These are phyloP conservation scores for Phaetusa simplex DNA, from an alignment of 2,113 vertebrate species.

Conservation along the genomic window DNA sequence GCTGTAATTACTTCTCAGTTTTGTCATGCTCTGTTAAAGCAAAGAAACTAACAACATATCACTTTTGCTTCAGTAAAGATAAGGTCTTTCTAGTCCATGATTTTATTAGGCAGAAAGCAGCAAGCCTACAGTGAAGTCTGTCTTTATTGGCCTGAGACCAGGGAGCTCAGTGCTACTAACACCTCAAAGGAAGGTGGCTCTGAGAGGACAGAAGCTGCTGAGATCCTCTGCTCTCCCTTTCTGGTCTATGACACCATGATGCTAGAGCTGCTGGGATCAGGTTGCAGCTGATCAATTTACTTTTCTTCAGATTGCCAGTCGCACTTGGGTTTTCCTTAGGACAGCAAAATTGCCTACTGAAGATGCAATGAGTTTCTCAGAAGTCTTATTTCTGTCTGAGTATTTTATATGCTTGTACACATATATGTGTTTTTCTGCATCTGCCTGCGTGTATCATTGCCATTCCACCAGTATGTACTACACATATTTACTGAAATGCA, in stretches of 20 bases:
- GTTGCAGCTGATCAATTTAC: not conserved
- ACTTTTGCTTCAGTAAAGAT: not conserved
- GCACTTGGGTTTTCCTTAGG: not conserved
- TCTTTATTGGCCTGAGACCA: not conserved
- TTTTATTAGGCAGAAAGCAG: not conserved
- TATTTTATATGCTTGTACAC: not conserved
- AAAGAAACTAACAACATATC: not conserved
- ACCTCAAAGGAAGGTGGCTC: not conserved
- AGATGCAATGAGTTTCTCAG: not conserved
- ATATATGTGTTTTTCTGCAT: not conserved
- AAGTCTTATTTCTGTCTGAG: not conserved
- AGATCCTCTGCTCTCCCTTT: not conserved
- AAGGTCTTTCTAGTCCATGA: not conserved
- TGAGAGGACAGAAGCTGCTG: not conserved
- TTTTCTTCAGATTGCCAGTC: not conserved
- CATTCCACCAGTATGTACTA: not conserved
- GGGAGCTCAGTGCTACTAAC: not conserved
- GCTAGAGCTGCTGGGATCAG: not conserved
- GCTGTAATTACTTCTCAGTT: not conserved
- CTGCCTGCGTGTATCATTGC: not conserved
- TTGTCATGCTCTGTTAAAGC: not conserved
- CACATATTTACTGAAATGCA: not conserved
- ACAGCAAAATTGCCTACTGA: not conserved
- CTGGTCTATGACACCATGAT: not conserved
- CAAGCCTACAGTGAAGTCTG: not conserved